Evolutionary conservation across 2,888 invertebrate species (phyloP), one percentile per base, ranked within the genome.

Genomic region (Tetragonula carbonaria): DNA sequence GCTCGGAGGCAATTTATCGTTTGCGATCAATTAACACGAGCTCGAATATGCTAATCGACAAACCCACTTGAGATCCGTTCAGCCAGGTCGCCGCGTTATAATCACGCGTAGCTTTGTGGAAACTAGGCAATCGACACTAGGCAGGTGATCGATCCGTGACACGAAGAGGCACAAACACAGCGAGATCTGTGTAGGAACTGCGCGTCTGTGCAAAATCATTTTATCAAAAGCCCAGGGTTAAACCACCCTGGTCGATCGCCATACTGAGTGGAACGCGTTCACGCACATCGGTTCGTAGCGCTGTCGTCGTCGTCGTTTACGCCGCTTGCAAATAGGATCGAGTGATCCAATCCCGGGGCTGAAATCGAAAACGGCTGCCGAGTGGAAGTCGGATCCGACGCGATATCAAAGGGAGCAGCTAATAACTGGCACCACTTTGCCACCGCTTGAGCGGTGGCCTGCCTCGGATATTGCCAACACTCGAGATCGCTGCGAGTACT

Each of bases 271-370:
- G 66, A 59, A 33, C 2, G 4, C 55, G 53, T 33, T 23, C 16
- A 55, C n/a, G 21, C 45, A 28, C 45, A 3, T 76, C 50, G 66
- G 75, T 62, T 76, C 67, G 53, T 28, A 28, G 28, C 55, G 76
- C 67, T 74, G 85, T 87, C 82, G 23, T 45, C 14, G n/a, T 45
- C 38, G 33, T 21, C 62, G 74, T 86, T 83, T 75, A 78, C 67
- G 57, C 59, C 67, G 33, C 55, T 70, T 51, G 65, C 67, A 71
- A 75, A 82, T 67, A 73, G 76, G 73, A 73, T 83, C 85, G 65
- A 74, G 74, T 65, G 83, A 82, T 86, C 80, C 87, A 88, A 88
- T 88, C 85, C 78, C 74, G 57, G 21, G 28, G 63, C 70, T 62
- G 45, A 78, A 86, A 85, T 83, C 89, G 87, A 77, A 45, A 77